Conservation (phyloP, 2,113 vertebrate species). For the Butastur rufipennis region DNA sequence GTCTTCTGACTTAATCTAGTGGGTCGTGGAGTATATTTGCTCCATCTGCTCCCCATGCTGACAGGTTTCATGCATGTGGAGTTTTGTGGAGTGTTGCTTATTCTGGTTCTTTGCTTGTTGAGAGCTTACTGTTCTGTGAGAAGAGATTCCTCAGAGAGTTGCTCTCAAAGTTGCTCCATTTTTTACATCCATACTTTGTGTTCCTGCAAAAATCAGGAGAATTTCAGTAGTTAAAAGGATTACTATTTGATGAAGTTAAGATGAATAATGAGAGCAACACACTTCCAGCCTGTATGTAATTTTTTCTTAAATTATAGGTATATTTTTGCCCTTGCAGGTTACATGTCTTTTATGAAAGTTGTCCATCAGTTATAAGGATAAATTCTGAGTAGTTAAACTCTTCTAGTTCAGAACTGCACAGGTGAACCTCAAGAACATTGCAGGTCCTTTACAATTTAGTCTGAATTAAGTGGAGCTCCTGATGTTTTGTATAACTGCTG, state of each 20-base stretch:
- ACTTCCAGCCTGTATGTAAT: neutral
- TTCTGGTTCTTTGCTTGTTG: neutral
- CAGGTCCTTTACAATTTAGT: neutral
- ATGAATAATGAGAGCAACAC: neutral
- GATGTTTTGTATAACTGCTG: neutral
- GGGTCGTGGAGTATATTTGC: neutral
- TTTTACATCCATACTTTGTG: neutral
- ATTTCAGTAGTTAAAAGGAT: neutral
- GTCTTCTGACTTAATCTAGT: neutral
- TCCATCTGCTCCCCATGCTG: neutral
- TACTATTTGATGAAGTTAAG: neutral
- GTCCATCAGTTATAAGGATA: neutral
- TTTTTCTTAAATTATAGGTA: neutral
- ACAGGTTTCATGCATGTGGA: neutral
- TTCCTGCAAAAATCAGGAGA: neutral
- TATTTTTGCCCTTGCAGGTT: neutral
- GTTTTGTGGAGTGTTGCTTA: neutral
- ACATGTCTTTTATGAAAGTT: neutral
- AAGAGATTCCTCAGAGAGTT: neutral
- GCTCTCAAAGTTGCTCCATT: neutral
- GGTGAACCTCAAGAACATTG: neutral
- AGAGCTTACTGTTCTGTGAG: neutral
- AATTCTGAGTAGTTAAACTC: neutral
- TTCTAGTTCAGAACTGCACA: neutral
- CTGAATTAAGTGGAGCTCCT: neutral